Base-by-base conservation (phyloP, 2,113 vertebrate species). In the Brachyistius frenatus region DNA sequence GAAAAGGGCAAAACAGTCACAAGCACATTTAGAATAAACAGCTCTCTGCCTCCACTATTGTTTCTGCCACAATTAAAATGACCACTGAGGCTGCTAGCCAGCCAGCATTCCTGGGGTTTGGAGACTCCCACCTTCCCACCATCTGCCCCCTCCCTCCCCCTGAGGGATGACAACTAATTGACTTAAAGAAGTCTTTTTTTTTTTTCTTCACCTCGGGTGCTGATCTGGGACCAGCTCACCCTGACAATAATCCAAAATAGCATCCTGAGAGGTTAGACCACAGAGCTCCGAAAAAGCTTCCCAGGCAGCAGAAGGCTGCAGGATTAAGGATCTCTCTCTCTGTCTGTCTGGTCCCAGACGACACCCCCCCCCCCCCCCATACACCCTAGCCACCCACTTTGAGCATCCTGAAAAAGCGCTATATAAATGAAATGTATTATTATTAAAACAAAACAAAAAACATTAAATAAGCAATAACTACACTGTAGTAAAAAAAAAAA, bases 261-360 rank as follows among this genome's bases (percentile, higher is more conserved):
- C 2, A 7, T 61, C 10, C 47, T 0, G 0, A 65, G 75, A 52
- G 33, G 66, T 60, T 63, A 23, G 23, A 23, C 23, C 23, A 23
- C 23, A 23, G 23, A 23, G 23, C 23, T 23, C 23, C 23, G 23
- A 23, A 23, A 23, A 23, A 23, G 23, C 23, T 54, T 8, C 68
- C 52, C 44, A 54, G 67, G 16, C 78, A 53, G 88, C 92, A 92
- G 91, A 88, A 87, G 91, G 93, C 76, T 77, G 71, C 37, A 44
- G 89, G 90, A 93, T 93, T 93, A 93, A 76, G 87, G 80, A 82
- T 78, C 72, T 39, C 58, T 39, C 58, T 52, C 53, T 50, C 49
- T 39, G 62, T 71, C 76, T 56, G 65, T 68, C 85, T 66, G 23
- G 0, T 57, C 6, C 87, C 84, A 92, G 90, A 89, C 90, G 68